Base-by-base conservation (phyloP, 2,888 invertebrate species). In the Drosophila buzzatii region DNA sequence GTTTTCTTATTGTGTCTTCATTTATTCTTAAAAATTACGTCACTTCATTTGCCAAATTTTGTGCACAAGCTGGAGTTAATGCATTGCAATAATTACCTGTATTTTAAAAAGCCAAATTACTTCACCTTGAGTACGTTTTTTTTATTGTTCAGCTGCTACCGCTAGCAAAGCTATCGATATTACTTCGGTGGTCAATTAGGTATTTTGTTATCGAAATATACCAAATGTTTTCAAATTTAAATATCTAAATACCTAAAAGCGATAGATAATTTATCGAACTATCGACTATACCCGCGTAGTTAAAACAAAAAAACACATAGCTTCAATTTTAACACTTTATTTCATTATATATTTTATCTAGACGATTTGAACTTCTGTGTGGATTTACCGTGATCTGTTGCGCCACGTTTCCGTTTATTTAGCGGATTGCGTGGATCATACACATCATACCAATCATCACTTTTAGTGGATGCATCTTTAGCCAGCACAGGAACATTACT, bases 371-470 rank as follows among this genome's bases (percentile, higher is more conserved):
- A 47, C n/a, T 68, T 75, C 6, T 47, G 57, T 9, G 71, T 33
- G 0, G 70, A 52, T 45, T 78, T 70, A 51, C 23, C 49, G 9
- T 53, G n/a, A n/a, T 51, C 60, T 18, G 71, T 58, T 63, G 90
- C 92, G 1, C 92, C 98, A 61, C 99, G 94, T 91, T 98, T 95
- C 57, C 99, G 94, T 93, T 98, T 97, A 86, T 98, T 99, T 6
- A 99, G 93, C 0, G 98, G 97, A 94, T 99, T 99, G 76, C 99
- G 94, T 0, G 99, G 99, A 93, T 99, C 99, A 90, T 96, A 97
- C 35, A 99, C 97, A 91, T 99, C 98, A 92, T 98, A 99, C 97
- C 99, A 98, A 87, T 99, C 99, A 81, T 98, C 97, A 53, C 96
- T 95, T 91, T 97, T 97, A 0, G 97, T 96, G 61, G 98, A 99